Evolutionary conservation across 2,113 vertebrate genomes (phyloP), one percentile per base, ranked within the genome.

Genomic region (Vimba vimba): DNA sequence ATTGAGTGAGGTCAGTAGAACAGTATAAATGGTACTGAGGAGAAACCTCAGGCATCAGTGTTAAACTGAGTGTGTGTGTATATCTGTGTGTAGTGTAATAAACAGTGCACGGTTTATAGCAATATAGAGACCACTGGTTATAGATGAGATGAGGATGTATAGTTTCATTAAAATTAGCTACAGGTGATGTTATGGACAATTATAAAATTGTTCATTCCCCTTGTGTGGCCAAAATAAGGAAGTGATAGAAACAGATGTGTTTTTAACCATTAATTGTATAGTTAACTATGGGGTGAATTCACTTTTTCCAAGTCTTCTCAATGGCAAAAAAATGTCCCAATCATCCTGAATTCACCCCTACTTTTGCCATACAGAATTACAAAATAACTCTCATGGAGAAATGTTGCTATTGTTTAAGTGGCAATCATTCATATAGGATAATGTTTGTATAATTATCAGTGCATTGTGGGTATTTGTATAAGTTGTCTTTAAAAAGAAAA

Each of bases 391-490:
- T n/a, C 27, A 59, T 43, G 13, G 4, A 68, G 81, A 8, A 52
- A 50, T 82, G 69, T 39, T 60, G 36, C 45, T 69, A n/a, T 39
- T 43, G 50, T 39, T 43, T 39, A 59, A 59, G 27, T 73, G 64
- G 33, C 47, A 73, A 43, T 57, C 50, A 10, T 83, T 83, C 21
- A 83, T 73, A 57, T 59, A 73, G 82, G 64, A 74, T 25, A 19
- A 83, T 73, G 27, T 71, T 71, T 8, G 3, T 39, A 68, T 50
- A 50, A 71, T 73, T 43, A 83, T 73, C 50, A 83, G 33, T 73
- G 81, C 45, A 83, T 55, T 83, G 66, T 55, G 17, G 59, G 23
- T 66, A 71, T 79, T 52, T 71, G 43, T 68, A 71, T 27, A 85
- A 25, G 8, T 10, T 79, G 30, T 43, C 25, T 57, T 68, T 15